phyloP scores from a whole-genome alignment of 2,888 invertebrate species.

The Platypus cylindrus region DNA sequence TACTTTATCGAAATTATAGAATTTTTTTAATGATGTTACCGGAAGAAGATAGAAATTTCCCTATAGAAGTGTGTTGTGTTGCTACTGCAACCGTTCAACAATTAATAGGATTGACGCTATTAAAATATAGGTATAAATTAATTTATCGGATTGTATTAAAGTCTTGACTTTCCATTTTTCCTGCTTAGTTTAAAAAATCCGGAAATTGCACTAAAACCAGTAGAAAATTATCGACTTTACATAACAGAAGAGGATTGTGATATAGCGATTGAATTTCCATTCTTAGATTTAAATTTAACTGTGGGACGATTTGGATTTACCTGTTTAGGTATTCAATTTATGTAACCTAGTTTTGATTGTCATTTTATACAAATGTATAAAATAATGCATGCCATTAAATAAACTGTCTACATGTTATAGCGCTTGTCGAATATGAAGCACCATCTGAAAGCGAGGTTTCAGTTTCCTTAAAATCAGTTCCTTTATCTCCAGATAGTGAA shows the following conservation, averaged over 20 bases:
- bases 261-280: constrained; percentile 86
- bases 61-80: constrained; percentile 68
- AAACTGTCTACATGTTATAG: constrained; percentile 34
- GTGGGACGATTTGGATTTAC: constrained; percentile 89
- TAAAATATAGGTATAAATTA: constrained; percentile 53
- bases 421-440: constrained; percentile 65
- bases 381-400: background rate
- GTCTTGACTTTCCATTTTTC: constrained; percentile 3
- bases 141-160: background rate
- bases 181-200: constrained; percentile 11
- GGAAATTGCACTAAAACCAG: constrained; percentile 47
- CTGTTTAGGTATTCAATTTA: constrained; percentile 40
- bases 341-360: constrained; percentile 1
- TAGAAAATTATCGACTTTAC: constrained; percentile 70
- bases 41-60: constrained; percentile 69
- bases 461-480: constrained; percentile 17
- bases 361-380: background rate
- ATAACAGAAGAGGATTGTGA: constrained; percentile 96
- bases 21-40: constrained; percentile 85
- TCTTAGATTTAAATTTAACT: constrained; percentile 74
- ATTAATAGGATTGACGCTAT: constrained; percentile 85
- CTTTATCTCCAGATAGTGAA: constrained; percentile 9
- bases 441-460: constrained; percentile 33
- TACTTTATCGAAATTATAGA: constrained; percentile 70
- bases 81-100: constrained; percentile 79